phyloP scores from a whole-genome alignment of 2,113 vertebrate genomes.

The Oplegnathus fasciatus region DNA sequence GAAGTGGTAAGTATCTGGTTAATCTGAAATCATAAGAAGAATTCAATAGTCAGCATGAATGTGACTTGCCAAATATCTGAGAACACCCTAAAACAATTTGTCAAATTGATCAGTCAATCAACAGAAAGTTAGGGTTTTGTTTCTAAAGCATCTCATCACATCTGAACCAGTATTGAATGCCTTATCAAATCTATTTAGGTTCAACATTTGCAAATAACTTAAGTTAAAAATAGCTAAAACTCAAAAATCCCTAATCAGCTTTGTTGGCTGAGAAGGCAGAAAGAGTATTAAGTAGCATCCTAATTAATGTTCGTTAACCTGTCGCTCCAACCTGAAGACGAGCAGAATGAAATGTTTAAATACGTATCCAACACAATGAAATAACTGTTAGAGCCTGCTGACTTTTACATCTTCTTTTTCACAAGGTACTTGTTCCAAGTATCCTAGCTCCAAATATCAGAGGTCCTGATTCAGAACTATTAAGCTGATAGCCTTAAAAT shows the following conservation, averaged over 20 bases:
- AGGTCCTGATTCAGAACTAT: background rate
- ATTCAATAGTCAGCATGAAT: background rate
- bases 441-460: background rate
- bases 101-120: too few species aligned
- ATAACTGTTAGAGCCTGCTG: background rate
- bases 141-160: background rate
- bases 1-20: background rate
- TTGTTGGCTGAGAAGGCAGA: too few species aligned
- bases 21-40: background rate
- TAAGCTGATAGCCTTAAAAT: too few species aligned
- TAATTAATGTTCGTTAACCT: background rate
- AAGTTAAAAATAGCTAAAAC: too few species aligned
- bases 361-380: too few species aligned
- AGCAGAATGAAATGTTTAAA: too few species aligned
- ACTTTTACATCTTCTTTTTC: background rate
- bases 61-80: background rate
- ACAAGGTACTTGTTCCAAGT: background rate
- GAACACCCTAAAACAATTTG: background rate
- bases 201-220: background rate
- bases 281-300: background rate
- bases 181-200: background rate
- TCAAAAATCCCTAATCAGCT: too few species aligned
- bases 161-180: background rate
- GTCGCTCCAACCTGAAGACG: background rate
- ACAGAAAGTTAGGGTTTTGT: too few species aligned